Evolutionary conservation across 2,113 vertebrate species (phyloP), one percentile per base, ranked within the genome.

Genomic region (Thinocorus orbignyianus): DNA sequence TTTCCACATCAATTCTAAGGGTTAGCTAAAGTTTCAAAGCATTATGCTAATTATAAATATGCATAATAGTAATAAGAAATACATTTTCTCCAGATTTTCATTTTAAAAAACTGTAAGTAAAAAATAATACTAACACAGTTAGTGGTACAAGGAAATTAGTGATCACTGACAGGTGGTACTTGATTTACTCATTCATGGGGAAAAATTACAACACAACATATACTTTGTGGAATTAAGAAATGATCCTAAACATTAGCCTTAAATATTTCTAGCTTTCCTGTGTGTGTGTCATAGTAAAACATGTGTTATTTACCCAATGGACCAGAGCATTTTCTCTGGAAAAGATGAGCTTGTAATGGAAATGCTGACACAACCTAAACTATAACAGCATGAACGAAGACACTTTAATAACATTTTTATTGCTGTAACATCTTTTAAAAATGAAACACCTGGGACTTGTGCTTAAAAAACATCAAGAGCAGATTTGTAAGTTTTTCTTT

Each of bases 391-490:
- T 91, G 91, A 97, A 95, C n/a, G 37, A 95, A 94, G 91, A 86
- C 82, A 97, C 91, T 86, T 97, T 97, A 97, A 97, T 96, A 97
- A 96, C 95, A 86, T 95, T 91, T 97, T 90, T 96, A 93, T 97
- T 97, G 93, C 94, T 97, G 82, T 90, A 96, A 94, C 91, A 90
- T 92, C 90, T 95, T 93, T 96, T 95, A 93, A 97, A 96, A 97
- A 97, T 97, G 95, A 96, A 96, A 95, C 84, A 96, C 80, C 82
- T 94, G 97, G 81, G 92, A 69, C 91, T 95, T 90, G 30, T 77
- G 20, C 37, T 96, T 93, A 54, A 95, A 94, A 95, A 86, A 90
- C 72, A 54, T 25, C 64, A 72, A 69, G 41, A 81, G 12, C 18
- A 92, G 62, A 92, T 88, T 48, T 87, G 19, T 65, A 69, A 46